Evolutionary conservation across 2,888 invertebrate genomes (phyloP), one percentile per base, ranked within the genome.

Genomic region (Bellardia pandia): DNA sequence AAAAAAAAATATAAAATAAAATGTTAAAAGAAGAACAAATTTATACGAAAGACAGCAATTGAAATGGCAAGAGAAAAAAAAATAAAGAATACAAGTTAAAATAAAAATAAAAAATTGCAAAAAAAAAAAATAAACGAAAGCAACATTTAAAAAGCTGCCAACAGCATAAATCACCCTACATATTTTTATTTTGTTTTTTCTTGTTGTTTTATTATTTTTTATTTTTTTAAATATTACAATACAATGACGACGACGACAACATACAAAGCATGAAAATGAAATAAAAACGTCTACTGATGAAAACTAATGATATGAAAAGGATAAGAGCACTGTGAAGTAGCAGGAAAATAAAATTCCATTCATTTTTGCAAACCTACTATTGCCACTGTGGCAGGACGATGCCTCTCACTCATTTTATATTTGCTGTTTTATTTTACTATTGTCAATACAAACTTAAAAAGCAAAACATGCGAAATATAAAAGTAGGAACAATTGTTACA

Each of bases 61-160:
- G 72, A 66, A 72, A 60, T 69, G 69, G 66, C 84, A 80, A 51
- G 3, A 48, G 78, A n/a, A 68, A 40, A n/a, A 74, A 40, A 62
- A 13, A 16, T 51, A 62, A 37, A 74, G 72, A 68, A 86, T 40
- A 56, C 16, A 6, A 37, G 37, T 5, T 37, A 23, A 68, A 4
- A 51, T 2, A 86, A 40, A 74, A 48, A 33, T n/a, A 66, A 62
- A 72, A 62, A 68, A 33, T 48, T 45, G 37, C 9, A 40, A n/a
- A 0, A 23, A 62, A 0, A 11, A 42, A 69, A 60, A 80, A n/a
- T n/a, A n/a, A 81, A 86, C n/a, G 68, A 84, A 75, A 85, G 69
- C 53, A 80, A 80, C 62, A 80, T 85, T 85, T 83, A 66, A 83
- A 88, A 85, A 75, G 66, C 85, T 85, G 85, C 87, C 85, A 81